Conservation (phyloP, 2,113 vertebrate genomes). For the Pangasianodon gigas region DNA sequence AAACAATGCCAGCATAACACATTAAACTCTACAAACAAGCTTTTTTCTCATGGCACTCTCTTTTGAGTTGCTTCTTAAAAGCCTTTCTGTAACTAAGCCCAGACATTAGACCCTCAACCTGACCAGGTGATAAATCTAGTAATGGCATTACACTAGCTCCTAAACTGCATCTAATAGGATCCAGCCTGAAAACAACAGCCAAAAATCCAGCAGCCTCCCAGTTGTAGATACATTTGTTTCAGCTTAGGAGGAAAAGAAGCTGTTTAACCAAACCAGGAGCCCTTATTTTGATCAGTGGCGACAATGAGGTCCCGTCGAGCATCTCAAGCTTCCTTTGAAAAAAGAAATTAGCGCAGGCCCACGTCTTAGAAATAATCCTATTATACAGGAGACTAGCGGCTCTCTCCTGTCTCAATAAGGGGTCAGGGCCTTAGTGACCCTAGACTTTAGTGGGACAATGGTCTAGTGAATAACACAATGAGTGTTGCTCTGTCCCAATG, state of each 20-base stretch:
- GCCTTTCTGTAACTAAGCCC: constrained; percentile 48
- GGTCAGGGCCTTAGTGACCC: constrained; percentile 53
- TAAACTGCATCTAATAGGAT: constrained; percentile 73
- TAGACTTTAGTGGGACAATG: constrained; percentile 46
- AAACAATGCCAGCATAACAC: constrained; percentile 22
- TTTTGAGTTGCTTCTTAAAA: constrained; percentile 31
- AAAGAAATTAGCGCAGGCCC: constrained; percentile 59
- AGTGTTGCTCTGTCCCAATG: constrained; percentile 23
- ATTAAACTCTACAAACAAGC: constrained; percentile 23
- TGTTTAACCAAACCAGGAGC: constrained; percentile 76
- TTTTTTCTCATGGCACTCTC: constrained; percentile 5
- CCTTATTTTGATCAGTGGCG: constrained; percentile 72
- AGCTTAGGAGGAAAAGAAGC: constrained; percentile 61
- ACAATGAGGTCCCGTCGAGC: constrained; percentile 69
- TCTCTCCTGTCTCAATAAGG: constrained; percentile 49
- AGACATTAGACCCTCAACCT: constrained; percentile 42
- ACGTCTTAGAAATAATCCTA: constrained; percentile 57
- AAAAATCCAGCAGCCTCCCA: constrained; percentile 17
- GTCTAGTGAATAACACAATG: constrained; percentile 43
- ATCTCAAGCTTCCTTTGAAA: constrained; percentile 69
- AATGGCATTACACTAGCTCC: constrained; percentile 65
- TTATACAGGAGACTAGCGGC: constrained; percentile 58
- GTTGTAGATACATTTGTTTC: constrained; percentile 75
- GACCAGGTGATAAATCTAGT: constrained; percentile 72
- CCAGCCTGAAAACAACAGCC: constrained; percentile 60